Evolutionary conservation across 2,113 vertebrate genomes (phyloP), one percentile per base, ranked within the genome.

Genomic region (Corythaixoides concolor): DNA sequence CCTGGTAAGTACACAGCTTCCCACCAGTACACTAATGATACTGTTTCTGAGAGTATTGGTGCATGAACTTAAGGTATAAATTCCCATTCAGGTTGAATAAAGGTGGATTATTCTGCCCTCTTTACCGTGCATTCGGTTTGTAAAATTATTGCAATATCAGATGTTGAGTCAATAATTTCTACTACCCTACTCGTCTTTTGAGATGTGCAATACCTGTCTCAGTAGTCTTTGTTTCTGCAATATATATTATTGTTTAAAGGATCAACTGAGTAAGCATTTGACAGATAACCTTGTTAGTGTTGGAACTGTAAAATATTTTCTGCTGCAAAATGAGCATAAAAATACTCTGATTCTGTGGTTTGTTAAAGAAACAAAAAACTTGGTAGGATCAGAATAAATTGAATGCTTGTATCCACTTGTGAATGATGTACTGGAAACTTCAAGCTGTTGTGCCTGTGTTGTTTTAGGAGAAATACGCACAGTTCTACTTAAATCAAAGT

Each of bases 1-100:
- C 92, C 98, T 99, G 99, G 99, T 99, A 98, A 99, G 99, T 98
- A 28, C 12, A 11, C 30, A 30, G 12, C 45, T 78, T 70, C 33
- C n/a, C 21, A 15, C 37, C 49, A 55, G 53, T 43, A 45, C 17
- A 4, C 19, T 37, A 37, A 12, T 50, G 33, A n/a, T 52, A 28
- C 45, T 56, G 6, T 66, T 84, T 78, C 41, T 77, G 32, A 67
- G 33, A 70, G 64, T 58, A n/a, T 8, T 2, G 1, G 13, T 59
- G 26, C 0, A 0, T 64, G 39, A 63, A 30, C 11, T 60, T 81
- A 13, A 50, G 14, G 12, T 43, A 30, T 53, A 73, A 55, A 52
- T 72, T 88, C 30, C 33, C 12, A 6, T 64, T 88, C 43, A 64
- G 6, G 11, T 39, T 63, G 50, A 88, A 27, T 60, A 45, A 77